These are phyloP conservation scores for Xestia c-nigrum DNA, from an alignment of 2,888 invertebrate species.

Conservation along the genomic window DNA sequence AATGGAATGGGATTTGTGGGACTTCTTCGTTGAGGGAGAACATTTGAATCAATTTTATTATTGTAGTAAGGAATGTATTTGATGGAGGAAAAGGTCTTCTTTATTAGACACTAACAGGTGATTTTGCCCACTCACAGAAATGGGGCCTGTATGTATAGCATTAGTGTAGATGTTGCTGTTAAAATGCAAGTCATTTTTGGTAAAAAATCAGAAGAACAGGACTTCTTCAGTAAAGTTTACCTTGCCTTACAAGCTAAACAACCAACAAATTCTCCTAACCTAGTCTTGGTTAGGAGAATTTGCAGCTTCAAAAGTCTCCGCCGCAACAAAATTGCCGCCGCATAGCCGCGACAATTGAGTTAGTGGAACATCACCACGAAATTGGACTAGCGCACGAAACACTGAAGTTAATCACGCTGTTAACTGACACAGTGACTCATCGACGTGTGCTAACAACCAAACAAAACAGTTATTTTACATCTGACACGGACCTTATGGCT, in stretches of 20 bases:
- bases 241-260: background rate
- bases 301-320: background rate
- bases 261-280: background rate
- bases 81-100: background rate
- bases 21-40: background rate
- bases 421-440: slow-evolving; percentile 49
- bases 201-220: background rate
- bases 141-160: background rate
- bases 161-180: background rate
- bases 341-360: slow-evolving; percentile 30
- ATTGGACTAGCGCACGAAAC: slow-evolving; percentile 35
- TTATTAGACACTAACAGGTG: background rate
- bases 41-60: background rate
- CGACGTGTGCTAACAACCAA: background rate
- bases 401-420: slow-evolving; percentile 45
- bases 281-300: background rate
- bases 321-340: background rate
- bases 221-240: background rate
- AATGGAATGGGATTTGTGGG: background rate
- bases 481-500: background rate
- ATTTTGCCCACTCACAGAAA: background rate
- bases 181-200: background rate
- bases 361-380: slow-evolving; percentile 32
- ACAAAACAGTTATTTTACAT: background rate
- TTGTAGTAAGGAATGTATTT: background rate